Evolutionary conservation across 2,113 vertebrate species (phyloP).

Genomic region (Otolemur garnettii): DNA sequence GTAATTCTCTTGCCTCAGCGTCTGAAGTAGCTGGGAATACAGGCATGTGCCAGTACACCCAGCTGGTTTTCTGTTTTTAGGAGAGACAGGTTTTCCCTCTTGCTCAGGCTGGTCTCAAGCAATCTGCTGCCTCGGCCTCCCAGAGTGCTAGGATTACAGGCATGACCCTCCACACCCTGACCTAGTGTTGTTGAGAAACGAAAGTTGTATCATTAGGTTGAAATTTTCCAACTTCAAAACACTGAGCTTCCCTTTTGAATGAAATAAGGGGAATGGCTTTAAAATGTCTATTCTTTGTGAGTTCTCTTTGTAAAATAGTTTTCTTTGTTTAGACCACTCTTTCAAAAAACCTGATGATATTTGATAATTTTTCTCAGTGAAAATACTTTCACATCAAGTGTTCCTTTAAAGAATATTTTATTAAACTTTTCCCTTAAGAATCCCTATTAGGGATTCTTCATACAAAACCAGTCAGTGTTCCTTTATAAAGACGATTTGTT

Average conservation of each 20-base stretch:
- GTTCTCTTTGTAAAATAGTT: not conserved
- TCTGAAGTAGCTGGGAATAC: too few species aligned
- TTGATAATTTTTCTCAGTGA: not conserved
- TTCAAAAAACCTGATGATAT: not conserved
- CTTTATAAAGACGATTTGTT: not conserved
- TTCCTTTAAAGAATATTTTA: not conserved
- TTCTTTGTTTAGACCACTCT: not conserved
- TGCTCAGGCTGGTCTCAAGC: too few species aligned
- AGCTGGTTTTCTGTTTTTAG: too few species aligned
- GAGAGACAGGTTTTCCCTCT: too few species aligned
- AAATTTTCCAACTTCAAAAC: not conserved
- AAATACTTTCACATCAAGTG: not conserved
- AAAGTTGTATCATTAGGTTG: not conserved
- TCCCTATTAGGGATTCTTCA: not conserved
- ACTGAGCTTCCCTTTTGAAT: not conserved
- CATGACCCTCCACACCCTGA: too few species aligned
- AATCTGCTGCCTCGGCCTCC: too few species aligned
- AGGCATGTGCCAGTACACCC: too few species aligned
- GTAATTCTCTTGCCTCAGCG: too few species aligned
- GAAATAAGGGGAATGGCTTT: not conserved
- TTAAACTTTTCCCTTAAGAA: not conserved
- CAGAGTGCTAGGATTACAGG: too few species aligned
- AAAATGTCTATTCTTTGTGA: not conserved
- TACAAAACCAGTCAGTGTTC: not conserved
- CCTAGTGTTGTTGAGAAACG: not conserved